Evolutionary conservation across 1,140 invertebrate genomes (phyloP), one percentile per base, ranked within the genome.

Genomic region (Chironomus striatipennis): DNA sequence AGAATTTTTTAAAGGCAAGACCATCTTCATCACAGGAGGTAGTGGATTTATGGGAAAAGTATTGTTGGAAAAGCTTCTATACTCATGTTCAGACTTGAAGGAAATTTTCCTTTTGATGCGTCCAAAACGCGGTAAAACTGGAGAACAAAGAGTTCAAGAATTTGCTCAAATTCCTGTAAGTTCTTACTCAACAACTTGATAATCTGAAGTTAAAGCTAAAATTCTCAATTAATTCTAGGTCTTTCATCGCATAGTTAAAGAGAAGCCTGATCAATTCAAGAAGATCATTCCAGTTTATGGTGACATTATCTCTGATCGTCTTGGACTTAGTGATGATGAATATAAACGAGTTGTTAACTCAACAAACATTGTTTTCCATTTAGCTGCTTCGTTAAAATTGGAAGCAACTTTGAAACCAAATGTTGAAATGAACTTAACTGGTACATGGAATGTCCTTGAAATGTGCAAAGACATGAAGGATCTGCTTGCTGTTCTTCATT

Each of bases 341-440:
- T 77, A 85, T 1, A 78, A 87, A 74, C 75, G 80, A 73, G 83
- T 98, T 10, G 82, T 85, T 42, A 83, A 90, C 4, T 87, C 92
- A 78, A 90, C 95, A 42, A 85, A 91, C 12, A 85, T 98, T 73
- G 91, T 98, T 0, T 97, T 96, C 80, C 96, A 98, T 81, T 91
- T 90, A 76, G 96, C 96, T 0, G 96, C 96, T 2, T 96, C 93
- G 3, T 87, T 93, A 0, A 86, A 86, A 67, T 81, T 93, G 74
- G 91, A 93, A 78, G 88, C 90, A 0, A 89, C 88, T 75, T 82
- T 93, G 2, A 90, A 88, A 74, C 90, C 91, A 77, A 89, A 90
- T 3, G 83, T 92, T 17, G 85, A 88, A 73, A 89, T 91, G 87
- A 93, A 93, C 79, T 87, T 88, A 8, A 84, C 85, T 75, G 91